Percentiles rank a stretch among this genome's conserved stretches.
These are phyloP conservation scores for Mactra quadrangularis DNA, from an alignment of 1,140 invertebrate species.

Conservation along the genomic window DNA sequence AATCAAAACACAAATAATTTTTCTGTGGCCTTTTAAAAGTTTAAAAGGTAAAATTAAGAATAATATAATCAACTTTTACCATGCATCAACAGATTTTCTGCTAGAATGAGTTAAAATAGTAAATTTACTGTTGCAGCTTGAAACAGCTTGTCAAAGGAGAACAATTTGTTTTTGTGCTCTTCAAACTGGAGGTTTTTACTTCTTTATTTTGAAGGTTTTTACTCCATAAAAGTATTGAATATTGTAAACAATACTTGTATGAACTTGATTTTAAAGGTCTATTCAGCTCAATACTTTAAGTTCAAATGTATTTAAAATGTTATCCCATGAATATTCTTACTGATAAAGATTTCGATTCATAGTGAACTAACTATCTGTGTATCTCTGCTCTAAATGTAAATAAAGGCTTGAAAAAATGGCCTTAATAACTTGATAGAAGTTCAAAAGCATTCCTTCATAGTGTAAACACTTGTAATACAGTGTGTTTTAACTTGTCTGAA, in stretches of 20 bases:
- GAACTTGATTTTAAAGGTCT: neutral
- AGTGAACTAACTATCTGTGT: slow-evolving; percentile 9
- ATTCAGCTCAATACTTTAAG: neutral
- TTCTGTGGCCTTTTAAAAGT: too few species aligned
- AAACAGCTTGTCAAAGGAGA: too few species aligned
- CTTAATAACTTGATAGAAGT: slow-evolving; percentile 6
- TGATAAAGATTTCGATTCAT: slow-evolving; percentile 28
- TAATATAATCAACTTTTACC: too few species aligned
- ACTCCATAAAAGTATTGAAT: neutral
- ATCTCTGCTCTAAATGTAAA: too few species aligned
- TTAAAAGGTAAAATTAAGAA: too few species aligned
- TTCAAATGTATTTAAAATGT: neutral
- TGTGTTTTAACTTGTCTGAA: neutral
- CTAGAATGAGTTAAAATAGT: too few species aligned
- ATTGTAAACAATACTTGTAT: neutral
- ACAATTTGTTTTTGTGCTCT: too few species aligned
- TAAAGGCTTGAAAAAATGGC: slow-evolving; percentile 17
- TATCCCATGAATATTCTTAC: neutral
- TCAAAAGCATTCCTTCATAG: slow-evolving; percentile 29
- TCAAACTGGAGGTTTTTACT: neutral
- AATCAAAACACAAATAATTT: too few species aligned
- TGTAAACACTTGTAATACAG: slow-evolving; percentile 9
- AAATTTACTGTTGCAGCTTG: too few species aligned
- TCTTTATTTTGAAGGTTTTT: neutral
- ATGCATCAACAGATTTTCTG: too few species aligned